Evolutionary conservation across 2,113 vertebrate genomes (phyloP).

Genomic region (Elanoides forficatus): DNA sequence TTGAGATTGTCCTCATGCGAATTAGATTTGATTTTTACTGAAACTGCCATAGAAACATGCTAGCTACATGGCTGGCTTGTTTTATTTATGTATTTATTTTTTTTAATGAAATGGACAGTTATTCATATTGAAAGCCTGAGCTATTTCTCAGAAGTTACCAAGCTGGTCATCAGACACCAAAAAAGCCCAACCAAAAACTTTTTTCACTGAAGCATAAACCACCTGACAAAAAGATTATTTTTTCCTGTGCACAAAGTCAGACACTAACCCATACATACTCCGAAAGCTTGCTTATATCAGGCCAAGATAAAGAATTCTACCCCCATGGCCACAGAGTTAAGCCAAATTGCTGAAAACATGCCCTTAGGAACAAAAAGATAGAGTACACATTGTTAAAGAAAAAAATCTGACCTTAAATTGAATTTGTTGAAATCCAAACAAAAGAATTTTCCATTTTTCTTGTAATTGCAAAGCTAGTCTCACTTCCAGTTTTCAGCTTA

Average conservation of each 20-base stretch:
- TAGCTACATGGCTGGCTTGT: fast-evolving
- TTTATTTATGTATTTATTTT: background rate
- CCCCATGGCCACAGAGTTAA: background rate
- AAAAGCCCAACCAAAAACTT: background rate
- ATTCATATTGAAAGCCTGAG: background rate
- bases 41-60: background rate
- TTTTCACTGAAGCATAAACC: background rate
- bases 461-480: background rate
- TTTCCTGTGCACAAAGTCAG: background rate
- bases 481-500: background rate
- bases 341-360: background rate
- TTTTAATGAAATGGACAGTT: background rate
- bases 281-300: background rate
- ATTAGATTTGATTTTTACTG: background rate
- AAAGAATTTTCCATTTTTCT: background rate
- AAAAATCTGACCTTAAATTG: background rate
- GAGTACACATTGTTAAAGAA: background rate
- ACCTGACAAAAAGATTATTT: background rate
- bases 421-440: conserved; percentile 27
- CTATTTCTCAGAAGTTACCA: background rate
- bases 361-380: conserved; percentile 6
- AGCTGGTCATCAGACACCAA: background rate
- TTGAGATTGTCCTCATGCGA: background rate
- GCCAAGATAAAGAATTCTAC: conserved; percentile 48
- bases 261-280: background rate